Evolutionary conservation across 2,888 invertebrate genomes (phyloP).

Genomic region (Acholoe squamosa): DNA sequence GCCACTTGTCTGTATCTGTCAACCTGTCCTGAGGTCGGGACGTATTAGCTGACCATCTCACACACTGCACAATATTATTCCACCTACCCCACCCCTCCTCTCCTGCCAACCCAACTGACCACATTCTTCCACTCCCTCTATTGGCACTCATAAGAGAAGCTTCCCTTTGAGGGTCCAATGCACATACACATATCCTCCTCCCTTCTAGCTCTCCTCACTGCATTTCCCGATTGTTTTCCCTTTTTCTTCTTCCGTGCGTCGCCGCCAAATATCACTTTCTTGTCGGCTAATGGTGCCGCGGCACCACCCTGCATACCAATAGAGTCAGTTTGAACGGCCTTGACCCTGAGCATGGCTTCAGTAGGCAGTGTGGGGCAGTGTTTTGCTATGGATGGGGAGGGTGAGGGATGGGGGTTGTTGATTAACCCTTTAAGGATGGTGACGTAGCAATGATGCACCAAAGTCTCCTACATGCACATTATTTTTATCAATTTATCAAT

Average conservation of each 20-base stretch:
- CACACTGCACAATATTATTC: slow-evolving; percentile 51
- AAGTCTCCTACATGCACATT: no score
- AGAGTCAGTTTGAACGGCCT: background rate
- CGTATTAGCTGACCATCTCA: slow-evolving; percentile 38
- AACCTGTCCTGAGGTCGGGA: background rate
- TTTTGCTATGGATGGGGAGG: no score
- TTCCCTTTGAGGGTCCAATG: background rate
- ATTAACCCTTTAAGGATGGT: slow-evolving; percentile 5
- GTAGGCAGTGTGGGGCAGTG: no score
- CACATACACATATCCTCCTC: no score
- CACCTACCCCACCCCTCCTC: background rate
- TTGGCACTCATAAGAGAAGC: slow-evolving; percentile 34
- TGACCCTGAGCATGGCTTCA: background rate
- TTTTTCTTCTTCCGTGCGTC: background rate
- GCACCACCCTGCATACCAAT: slow-evolving; percentile 41
- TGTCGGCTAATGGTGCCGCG: slow-evolving; percentile 33
- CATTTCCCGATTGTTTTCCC: slow-evolving; percentile 54
- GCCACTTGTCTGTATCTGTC: slow-evolving; percentile 28
- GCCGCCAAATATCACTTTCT: slow-evolving; percentile 52
- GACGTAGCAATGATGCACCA: no score
- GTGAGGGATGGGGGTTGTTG: background rate
- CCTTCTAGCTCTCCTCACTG: background rate
- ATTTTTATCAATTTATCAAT: no score
- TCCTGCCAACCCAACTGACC: background rate
- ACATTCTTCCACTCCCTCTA: background rate